Base-by-base conservation (phyloP, 2,888 invertebrate genomes). In the Cheilosia soror region DNA sequence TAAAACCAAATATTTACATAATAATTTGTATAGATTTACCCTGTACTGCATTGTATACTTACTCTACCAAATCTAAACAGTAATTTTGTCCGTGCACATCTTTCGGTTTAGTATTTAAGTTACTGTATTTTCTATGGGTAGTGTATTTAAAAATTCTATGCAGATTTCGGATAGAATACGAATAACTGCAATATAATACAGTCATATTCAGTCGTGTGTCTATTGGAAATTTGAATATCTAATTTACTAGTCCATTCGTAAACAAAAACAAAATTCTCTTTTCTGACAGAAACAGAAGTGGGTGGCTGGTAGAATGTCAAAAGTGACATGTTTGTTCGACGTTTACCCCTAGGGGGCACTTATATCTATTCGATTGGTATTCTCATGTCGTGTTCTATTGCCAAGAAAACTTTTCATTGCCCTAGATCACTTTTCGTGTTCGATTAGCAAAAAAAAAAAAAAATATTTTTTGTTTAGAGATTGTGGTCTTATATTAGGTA, bases 21-120 rank as follows among this genome's bases (percentile, higher is more conserved):
- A 76, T 68, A 53, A 40, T 31, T 69, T 47, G 81, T 75, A 75
- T 82, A 79, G 78, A 65, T 6, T 65, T n/a, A 7, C 11, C 2
- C 5, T 20, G 55, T 33, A 20, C 0, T 33, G 11, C 11, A 1
- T 4, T 37, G 11, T 37, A 37, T 4, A 89, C 90, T 90, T 93
- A 95, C 95, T 93, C 93, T 42, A 95, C 94, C 88, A 94, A 91
- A 87, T 94, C 93, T 83, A 94, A 89, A 90, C 95, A 95, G 90
- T 95, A 95, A 88, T 94, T 78, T 27, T 20, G 60, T 1, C 66
- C 55, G 1, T 72, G 57, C 6, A 62, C 1, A 15, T 66, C 66
- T 27, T 65, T 79, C 0, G 40, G 29, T 5, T 58, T 60, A 1
- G 0, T 9, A 53, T 13, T 66, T 11, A 5, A 2, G n/a, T 31